Conservation (phyloP, 2,797 vertebrate species). For the Percopsis omiscomaycus region DNA sequence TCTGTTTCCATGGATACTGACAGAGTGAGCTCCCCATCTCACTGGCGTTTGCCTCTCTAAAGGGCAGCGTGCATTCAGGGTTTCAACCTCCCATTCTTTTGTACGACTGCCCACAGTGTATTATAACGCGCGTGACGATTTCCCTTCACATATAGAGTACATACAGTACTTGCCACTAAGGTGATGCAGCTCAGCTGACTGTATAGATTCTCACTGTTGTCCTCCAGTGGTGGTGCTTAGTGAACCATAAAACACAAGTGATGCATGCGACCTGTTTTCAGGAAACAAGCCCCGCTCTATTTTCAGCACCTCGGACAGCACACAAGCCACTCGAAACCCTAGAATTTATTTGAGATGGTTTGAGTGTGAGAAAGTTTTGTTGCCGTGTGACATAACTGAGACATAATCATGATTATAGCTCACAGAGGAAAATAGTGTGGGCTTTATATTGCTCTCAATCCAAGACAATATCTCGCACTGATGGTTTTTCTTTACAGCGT, state of each 20-base stretch:
- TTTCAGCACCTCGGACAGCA: constrained; percentile 65
- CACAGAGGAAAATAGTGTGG: background rate
- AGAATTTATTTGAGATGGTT: constrained; percentile 7
- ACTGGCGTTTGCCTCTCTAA: constrained; percentile 77
- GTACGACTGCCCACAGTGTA: constrained; percentile 14
- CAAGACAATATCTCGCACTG: background rate
- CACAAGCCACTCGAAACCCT: constrained; percentile 41
- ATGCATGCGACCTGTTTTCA: constrained; percentile 63
- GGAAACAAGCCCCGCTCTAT: constrained; percentile 58
- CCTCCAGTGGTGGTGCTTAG: background rate
- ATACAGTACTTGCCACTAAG: constrained; percentile 9
- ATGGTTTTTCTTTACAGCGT: background rate
- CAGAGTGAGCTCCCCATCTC: constrained; percentile 75
- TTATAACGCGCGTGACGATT: background rate
- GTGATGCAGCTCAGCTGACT: constrained; percentile 9
- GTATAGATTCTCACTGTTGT: constrained; percentile 17
- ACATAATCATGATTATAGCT: background rate
- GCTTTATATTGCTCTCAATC: background rate
- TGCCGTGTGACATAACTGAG: too few species aligned
- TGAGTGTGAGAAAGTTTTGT: background rate
- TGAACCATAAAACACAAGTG: constrained; percentile 42
- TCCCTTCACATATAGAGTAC: constrained; percentile 18
- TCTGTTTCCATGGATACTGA: constrained; percentile 83
- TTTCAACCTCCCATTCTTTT: constrained; percentile 58
- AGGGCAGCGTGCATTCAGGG: constrained; percentile 72